These are phyloP conservation scores for Taenaris catops DNA, from an alignment of 2,888 invertebrate species.

Conservation along the genomic window DNA sequence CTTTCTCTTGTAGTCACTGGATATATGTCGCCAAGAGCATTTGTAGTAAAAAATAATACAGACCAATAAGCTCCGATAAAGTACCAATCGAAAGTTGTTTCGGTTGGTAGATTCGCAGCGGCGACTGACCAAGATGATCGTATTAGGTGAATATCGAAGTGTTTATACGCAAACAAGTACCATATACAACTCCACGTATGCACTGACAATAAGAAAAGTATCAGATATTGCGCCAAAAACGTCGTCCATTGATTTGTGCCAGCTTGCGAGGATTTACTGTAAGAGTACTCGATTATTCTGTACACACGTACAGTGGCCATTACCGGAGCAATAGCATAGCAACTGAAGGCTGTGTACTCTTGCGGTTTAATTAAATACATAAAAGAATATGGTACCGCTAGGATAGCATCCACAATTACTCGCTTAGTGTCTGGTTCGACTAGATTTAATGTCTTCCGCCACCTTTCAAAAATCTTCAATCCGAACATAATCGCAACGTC, in stretches of 20 bases:
- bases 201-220: constrained; percentile 58
- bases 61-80: constrained; percentile 69
- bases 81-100: constrained; percentile 62
- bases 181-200: constrained; percentile 72
- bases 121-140: constrained; percentile 58
- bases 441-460: constrained; percentile 66
- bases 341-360: constrained; percentile 35
- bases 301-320: constrained; percentile 57
- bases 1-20: constrained; percentile 63
- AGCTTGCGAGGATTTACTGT: constrained; percentile 59
- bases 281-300: constrained; percentile 62
- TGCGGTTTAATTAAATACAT: constrained; percentile 42
- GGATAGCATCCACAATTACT: constrained; percentile 48
- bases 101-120: constrained; percentile 54
- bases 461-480: constrained; percentile 58
- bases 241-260: constrained; percentile 72
- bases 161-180: constrained; percentile 60
- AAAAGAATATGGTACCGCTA: constrained; percentile 58
- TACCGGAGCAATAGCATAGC: constrained; percentile 54
- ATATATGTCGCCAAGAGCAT: constrained; percentile 66
- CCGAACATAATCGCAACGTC: constrained; percentile 57
- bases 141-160: constrained; percentile 48
- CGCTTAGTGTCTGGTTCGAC: constrained; percentile 55
- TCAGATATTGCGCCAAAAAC: constrained; percentile 67
- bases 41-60: constrained; percentile 65